phyloP scores from a whole-genome alignment of 2,888 invertebrate genomes.

The Melangyna quadrimaculata region DNA sequence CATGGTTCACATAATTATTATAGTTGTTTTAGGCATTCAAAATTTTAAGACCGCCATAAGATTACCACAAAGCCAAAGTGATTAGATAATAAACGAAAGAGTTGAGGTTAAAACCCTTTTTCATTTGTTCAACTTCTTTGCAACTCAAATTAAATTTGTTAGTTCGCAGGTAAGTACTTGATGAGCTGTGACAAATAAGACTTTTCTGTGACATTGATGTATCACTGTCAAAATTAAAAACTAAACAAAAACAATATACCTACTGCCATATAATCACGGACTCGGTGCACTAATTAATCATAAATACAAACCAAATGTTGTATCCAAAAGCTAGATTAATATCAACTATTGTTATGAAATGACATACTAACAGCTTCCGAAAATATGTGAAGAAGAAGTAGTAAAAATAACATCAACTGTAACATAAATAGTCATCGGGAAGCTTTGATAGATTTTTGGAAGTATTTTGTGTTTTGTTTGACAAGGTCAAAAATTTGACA shows the following conservation, averaged over 20 bases:
- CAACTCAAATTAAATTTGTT: background rate
- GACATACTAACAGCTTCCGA: conserved; percentile 26
- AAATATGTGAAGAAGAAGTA: background rate
- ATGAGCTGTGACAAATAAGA: background rate
- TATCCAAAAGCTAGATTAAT: background rate
- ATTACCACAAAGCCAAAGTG: background rate
- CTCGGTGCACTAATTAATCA: background rate
- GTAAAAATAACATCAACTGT: background rate
- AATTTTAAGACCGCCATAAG: too few species aligned
- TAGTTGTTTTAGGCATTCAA: too few species aligned
- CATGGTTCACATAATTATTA: too few species aligned
- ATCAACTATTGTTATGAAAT: conserved; percentile 23
- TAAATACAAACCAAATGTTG: background rate
- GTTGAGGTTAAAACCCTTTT: conserved; percentile 16
- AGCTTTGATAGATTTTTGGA: background rate
- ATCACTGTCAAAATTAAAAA: background rate
- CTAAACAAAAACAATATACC: background rate
- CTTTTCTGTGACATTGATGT: background rate
- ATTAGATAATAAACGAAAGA: conserved; percentile 12
- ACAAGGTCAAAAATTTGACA: conserved; percentile 45
- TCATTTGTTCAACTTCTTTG: background rate
- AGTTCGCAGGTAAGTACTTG: background rate
- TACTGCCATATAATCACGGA: background rate
- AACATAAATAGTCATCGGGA: background rate
- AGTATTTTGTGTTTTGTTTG: conserved; percentile 16